Conservation (phyloP, 2,797 vertebrate species). For the Eulemur albifrons region DNA sequence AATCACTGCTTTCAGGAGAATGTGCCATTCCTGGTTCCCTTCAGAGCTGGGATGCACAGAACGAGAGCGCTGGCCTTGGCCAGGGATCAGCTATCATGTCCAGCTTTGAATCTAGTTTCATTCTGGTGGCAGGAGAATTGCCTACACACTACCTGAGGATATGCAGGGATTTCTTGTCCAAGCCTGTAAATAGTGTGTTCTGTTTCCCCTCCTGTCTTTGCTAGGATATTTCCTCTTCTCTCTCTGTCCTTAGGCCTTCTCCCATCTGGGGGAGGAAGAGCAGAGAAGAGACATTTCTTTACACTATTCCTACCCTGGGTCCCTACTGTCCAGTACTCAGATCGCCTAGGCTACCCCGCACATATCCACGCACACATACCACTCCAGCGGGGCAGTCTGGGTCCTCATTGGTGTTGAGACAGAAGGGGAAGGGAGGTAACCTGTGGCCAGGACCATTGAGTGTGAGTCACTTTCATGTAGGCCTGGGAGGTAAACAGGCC, state of each 20-base stretch:
- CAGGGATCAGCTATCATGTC: not conserved
- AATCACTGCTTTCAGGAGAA: not conserved
- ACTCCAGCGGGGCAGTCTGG: not conserved
- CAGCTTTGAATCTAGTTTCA: constrained; percentile 61
- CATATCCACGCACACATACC: too few species aligned
- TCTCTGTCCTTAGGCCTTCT: not conserved
- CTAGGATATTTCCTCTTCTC: not conserved
- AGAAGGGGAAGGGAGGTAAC: not conserved
- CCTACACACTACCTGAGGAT: not conserved
- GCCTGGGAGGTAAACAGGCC: not conserved
- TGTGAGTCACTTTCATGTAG: not conserved
- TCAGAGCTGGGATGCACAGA: not conserved
- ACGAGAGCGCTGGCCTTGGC: not conserved
- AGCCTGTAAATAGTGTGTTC: constrained; percentile 68
- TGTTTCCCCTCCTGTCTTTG: not conserved
- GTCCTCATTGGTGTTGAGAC: not conserved
- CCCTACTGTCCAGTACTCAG: not conserved
- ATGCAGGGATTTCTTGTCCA: not conserved
- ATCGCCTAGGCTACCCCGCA: not conserved
- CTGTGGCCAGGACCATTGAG: not conserved
- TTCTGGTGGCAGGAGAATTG: not conserved
- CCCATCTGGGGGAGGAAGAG: not conserved
- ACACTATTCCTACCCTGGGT: not conserved
- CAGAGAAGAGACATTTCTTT: not conserved
- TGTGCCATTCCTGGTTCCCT: not conserved